Evolutionary conservation across 1,140 invertebrate genomes (phyloP).

Genomic region (Brachionus manjavacas): DNA sequence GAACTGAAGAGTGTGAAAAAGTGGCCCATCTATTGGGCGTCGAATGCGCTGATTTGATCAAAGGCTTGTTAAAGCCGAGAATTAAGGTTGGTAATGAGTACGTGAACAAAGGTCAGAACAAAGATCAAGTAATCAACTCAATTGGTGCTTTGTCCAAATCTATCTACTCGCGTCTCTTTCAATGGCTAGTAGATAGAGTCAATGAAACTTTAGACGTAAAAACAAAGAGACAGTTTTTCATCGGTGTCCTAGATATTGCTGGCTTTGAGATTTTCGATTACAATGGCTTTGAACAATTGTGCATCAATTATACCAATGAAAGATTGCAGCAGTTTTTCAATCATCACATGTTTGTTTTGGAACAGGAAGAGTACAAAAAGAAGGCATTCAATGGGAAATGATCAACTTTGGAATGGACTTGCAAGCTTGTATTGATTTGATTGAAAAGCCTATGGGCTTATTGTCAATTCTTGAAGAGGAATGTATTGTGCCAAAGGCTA

Average conservation of each 20-base stretch:
- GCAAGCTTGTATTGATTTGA: conserved; percentile 94
- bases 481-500: conserved; percentile 99
- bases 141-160: conserved; percentile 94
- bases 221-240: conserved; percentile 94
- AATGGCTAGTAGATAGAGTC: conserved; percentile 93
- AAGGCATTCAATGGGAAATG: conserved; percentile 97
- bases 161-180: conserved; percentile 93
- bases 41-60: conserved; percentile 62
- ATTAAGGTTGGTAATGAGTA: conserved; percentile 76
- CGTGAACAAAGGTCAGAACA: conserved; percentile 95
- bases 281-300: conserved; percentile 99
- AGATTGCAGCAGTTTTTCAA: conserved; percentile 99
- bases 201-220: conserved; percentile 97
- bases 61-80: conserved; percentile 62
- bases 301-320: conserved; percentile 99
- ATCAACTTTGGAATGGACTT: conserved; percentile 99
- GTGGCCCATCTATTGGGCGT: conserved; percentile 78
- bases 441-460: conserved; percentile 99
- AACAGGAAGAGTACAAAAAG: conserved; percentile 98
- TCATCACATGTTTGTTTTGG: conserved; percentile 99
- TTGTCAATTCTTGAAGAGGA: conserved; percentile 99
- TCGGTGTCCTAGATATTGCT: conserved; percentile 99
- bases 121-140: conserved; percentile 85
- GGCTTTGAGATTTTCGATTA: conserved; percentile 99
- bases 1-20: conserved; percentile 86